A percentile compares a stretch with the other conserved stretches of the same genome.
Evolutionary conservation across 2,888 invertebrate genomes (phyloP).

Genomic region (Caenorhabditis macrosperma): DNA sequence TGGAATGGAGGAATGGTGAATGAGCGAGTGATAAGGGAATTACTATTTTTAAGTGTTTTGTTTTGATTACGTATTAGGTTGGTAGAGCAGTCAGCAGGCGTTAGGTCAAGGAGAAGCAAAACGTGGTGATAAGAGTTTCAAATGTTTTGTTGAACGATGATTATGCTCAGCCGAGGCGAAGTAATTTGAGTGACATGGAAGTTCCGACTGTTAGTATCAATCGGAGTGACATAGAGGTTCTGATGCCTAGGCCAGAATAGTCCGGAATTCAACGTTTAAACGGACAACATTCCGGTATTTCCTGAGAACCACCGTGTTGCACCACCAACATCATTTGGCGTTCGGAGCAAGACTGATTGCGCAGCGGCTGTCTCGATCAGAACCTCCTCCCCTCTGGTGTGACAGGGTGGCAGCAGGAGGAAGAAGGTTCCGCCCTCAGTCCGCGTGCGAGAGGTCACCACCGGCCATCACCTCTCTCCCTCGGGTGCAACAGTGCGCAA

Average conservation of each 20-base stretch:
- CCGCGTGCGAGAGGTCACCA: conserved; percentile 47
- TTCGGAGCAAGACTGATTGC: conserved; percentile 35
- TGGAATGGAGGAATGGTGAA: background rate
- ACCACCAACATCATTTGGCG: background rate
- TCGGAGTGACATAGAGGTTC: too few species aligned
- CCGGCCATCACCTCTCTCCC: conserved; percentile 25
- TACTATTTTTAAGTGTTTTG: too few species aligned
- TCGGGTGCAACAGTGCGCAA: conserved; percentile 58
- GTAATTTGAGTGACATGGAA: too few species aligned
- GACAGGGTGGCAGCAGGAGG: conserved; percentile 9
- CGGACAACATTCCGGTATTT: background rate
- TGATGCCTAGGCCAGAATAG: too few species aligned
- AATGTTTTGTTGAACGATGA: too few species aligned
- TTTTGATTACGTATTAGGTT: too few species aligned
- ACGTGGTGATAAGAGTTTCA: too few species aligned
- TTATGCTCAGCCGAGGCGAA: too few species aligned
- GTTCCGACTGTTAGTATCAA: too few species aligned
- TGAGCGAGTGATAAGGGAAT: background rate
- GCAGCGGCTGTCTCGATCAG: conserved; percentile 38
- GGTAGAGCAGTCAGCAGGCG: too few species aligned
- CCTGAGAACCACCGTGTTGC: conserved; percentile 27
- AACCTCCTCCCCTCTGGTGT: background rate
- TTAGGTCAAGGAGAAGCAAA: too few species aligned
- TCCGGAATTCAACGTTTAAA: background rate
- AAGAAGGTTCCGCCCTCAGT: conserved; percentile 4